Evolutionary conservation across 2,888 invertebrate species (phyloP).

Genomic region (Ormyrus labotus): DNA sequence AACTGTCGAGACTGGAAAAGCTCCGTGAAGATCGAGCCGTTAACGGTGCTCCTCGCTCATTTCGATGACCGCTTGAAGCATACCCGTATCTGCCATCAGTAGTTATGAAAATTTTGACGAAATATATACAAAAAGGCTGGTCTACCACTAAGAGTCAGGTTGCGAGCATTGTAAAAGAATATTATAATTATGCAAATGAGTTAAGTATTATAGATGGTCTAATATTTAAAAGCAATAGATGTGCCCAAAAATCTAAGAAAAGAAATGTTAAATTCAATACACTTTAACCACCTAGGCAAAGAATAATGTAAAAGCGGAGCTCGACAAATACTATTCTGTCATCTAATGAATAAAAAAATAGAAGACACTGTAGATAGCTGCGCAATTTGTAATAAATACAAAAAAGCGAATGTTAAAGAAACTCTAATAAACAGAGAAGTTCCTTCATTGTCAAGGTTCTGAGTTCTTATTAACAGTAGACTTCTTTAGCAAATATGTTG

Average conservation of each 20-base stretch:
- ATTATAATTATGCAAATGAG: slow-evolving; percentile 39
- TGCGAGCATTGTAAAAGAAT: slow-evolving; percentile 18
- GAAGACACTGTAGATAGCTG: slow-evolving; percentile 59
- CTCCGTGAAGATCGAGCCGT: no score
- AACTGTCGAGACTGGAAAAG: no score
- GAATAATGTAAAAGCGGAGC: slow-evolving; percentile 60
- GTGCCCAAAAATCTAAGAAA: slow-evolving; percentile 57
- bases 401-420: slow-evolving; percentile 55
- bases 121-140: slow-evolving; percentile 56
- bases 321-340: slow-evolving; percentile 61
- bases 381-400: slow-evolving; percentile 53
- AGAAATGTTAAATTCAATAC: slow-evolving; percentile 59
- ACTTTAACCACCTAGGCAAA: slow-evolving; percentile 62
- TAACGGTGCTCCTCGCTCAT: no score
- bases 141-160: slow-evolving; percentile 15
- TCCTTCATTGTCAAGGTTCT: slow-evolving; percentile 50
- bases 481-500: slow-evolving; percentile 52
- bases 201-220: slow-evolving; percentile 52
- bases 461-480: slow-evolving; percentile 54
- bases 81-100: no score
- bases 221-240: slow-evolving; percentile 55
- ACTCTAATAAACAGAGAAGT: slow-evolving; percentile 50
- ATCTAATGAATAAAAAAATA: slow-evolving; percentile 60
- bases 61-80: no score
- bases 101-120: slow-evolving; percentile 55